Conservation (phyloP, 2,113 vertebrate genomes). For the Ophiodon elongatus region DNA sequence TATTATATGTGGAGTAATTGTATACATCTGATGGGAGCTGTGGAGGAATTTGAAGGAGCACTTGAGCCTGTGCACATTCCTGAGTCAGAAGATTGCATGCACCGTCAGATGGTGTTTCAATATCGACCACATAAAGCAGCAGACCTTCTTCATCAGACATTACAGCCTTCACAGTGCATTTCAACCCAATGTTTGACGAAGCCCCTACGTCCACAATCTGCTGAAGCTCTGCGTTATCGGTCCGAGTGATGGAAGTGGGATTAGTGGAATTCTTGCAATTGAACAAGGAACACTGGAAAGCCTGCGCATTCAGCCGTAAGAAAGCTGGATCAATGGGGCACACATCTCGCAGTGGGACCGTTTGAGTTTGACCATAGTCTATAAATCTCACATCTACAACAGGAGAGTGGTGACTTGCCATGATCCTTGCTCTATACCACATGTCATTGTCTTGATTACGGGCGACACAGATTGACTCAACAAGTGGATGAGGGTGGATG, state of each 20-base stretch:
- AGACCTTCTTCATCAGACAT: conserved; percentile 52
- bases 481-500: conserved; percentile 16
- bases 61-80: conserved; percentile 62
- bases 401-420: conserved; percentile 28
- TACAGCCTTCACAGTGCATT: conserved; percentile 46
- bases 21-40: conserved; percentile 78
- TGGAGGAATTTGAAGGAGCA: conserved; percentile 65
- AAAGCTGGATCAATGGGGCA: conserved; percentile 63
- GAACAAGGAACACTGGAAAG: conserved; percentile 63
- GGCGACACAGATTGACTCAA: conserved; percentile 45
- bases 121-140: conserved; percentile 50
- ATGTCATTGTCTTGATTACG: conserved; percentile 57
- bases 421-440: conserved; percentile 71
- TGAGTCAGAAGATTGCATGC: conserved; percentile 12
- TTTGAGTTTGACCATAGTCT: conserved; percentile 63
- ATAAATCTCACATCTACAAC: conserved; percentile 66
- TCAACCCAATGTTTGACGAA: conserved; percentile 3
- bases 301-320: conserved; percentile 42
- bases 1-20: conserved; percentile 82
- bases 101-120: conserved; percentile 41
- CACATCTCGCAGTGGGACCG: conserved; percentile 54
- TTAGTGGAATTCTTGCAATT: neutral
- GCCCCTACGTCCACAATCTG: conserved; percentile 37
- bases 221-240: conserved; percentile 39
- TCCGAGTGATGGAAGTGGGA: neutral